Conservation (phyloP, 2,797 vertebrate genomes). For the Danio jaintianensis region DNA sequence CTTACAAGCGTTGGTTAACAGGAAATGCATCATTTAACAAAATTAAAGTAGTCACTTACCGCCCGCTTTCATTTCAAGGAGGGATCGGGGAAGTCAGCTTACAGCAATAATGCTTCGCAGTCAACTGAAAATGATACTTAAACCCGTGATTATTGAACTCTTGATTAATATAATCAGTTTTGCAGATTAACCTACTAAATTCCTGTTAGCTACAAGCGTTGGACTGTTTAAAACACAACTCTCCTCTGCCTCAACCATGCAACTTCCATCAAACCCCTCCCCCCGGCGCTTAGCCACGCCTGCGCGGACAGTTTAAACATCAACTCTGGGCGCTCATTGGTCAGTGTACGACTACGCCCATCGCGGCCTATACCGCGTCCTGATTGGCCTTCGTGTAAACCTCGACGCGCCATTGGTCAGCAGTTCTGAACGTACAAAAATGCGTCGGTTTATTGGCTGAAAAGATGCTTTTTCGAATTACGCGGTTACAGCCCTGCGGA, state of each 20-base stretch:
- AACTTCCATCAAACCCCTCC: conserved; percentile 67
- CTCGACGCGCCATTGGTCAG: conserved; percentile 60
- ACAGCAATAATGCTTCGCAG: background rate
- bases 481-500: conserved; percentile 65
- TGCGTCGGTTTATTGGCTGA: conserved; percentile 68
- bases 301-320: conserved; percentile 81
- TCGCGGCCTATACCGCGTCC: accelerated
- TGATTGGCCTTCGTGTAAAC: conserved; percentile 65
- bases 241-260: conserved; percentile 74
- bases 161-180: background rate
- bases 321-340: conserved; percentile 70
- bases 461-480: conserved; percentile 80
- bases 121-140: background rate
- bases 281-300: conserved; percentile 72
- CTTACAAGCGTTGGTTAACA: background rate
- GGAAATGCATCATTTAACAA: background rate
- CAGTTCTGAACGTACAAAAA: conserved; percentile 62
- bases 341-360: conserved; percentile 44
- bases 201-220: conserved; percentile 4
- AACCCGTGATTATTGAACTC: background rate
- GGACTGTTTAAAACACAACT: conserved; percentile 49
- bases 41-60: conserved; percentile 72
- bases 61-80: conserved; percentile 82
- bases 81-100: background rate
- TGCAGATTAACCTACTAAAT: background rate